A percentile compares a stretch with the other conserved stretches of the same genome.
Evolutionary conservation across 2,113 vertebrate species (phyloP).

Genomic region (Thalassarche chlororhynchos): DNA sequence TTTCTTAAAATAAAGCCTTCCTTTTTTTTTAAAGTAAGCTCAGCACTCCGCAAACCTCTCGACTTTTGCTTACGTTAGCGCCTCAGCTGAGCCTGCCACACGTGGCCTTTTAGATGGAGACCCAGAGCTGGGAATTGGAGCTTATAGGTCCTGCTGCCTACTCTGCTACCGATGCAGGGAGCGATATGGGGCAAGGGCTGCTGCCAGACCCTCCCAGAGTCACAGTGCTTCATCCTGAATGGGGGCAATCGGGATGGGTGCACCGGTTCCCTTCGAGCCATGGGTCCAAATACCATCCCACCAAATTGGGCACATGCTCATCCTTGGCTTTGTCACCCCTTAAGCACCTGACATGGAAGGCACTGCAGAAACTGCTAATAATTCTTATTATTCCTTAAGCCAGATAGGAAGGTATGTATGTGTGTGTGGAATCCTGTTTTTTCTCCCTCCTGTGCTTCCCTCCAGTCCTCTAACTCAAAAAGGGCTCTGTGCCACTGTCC

Average conservation of each 20-base stretch:
- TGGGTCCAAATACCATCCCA: neutral
- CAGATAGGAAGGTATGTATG: neutral
- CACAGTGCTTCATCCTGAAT: rapidly evolving
- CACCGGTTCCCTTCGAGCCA: rapidly evolving
- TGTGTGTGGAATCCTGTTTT: neutral
- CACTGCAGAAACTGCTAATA: neutral
- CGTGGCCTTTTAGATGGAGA: neutral
- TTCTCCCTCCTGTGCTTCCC: neutral
- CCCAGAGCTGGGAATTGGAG: neutral
- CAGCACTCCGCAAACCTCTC: neutral
- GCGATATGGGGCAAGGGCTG: rapidly evolving
- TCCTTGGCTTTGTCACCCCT: neutral
- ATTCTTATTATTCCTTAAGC: neutral
- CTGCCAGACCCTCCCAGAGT: neutral
- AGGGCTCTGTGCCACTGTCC: neutral
- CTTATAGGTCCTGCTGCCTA: neutral
- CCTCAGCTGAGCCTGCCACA: neutral
- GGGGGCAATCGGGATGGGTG: neutral
- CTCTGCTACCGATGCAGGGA: neutral
- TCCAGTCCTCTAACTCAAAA: neutral
- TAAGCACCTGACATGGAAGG: neutral
- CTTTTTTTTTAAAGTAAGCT: neutral
- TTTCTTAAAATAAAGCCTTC: constrained; percentile 49
- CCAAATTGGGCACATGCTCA: neutral
- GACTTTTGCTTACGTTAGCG: neutral